Evolutionary conservation across 2,888 invertebrate species (phyloP).

Genomic region (Melanchra persicariae): DNA sequence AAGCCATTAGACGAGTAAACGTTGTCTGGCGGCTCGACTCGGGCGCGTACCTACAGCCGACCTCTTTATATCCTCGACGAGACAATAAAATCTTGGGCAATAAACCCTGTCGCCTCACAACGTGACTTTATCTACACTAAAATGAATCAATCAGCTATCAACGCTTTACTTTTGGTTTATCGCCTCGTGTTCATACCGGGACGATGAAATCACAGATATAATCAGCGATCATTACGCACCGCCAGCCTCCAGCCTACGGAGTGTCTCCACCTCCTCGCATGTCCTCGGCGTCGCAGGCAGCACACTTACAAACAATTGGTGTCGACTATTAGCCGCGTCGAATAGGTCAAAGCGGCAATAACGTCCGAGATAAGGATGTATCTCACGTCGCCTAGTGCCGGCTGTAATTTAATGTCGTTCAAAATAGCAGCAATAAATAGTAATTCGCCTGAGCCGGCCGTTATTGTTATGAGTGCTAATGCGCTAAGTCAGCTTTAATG

Average conservation of each 20-base stretch:
- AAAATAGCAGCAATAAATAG: slow-evolving; percentile 80
- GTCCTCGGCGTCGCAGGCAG: slow-evolving; percentile 48
- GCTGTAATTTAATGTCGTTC: slow-evolving; percentile 76
- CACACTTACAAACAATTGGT: slow-evolving; percentile 70
- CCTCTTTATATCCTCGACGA: slow-evolving; percentile 74
- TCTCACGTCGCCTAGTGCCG: slow-evolving; percentile 64
- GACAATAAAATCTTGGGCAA: slow-evolving; percentile 81
- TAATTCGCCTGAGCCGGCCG: slow-evolving; percentile 76
- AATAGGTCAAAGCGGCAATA: slow-evolving; percentile 77
- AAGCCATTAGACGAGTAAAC: slow-evolving; percentile 68
- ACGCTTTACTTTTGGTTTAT: slow-evolving; percentile 75
- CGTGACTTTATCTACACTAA: slow-evolving; percentile 80
- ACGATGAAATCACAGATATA: slow-evolving; percentile 67
- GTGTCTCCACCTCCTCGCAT: slow-evolving; percentile 52
- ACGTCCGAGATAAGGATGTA: slow-evolving; percentile 71
- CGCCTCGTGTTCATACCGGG: slow-evolving; percentile 67
- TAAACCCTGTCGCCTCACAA: slow-evolving; percentile 75
- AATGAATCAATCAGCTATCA: slow-evolving; percentile 85
- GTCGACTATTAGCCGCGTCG: slow-evolving; percentile 68
- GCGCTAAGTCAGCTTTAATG: slow-evolving; percentile 77
- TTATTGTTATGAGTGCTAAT: slow-evolving; percentile 82
- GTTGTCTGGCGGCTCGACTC: slow-evolving; percentile 43
- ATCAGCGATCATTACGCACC: slow-evolving; percentile 63
- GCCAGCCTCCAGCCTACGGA: slow-evolving; percentile 40
- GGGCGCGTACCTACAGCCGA: slow-evolving; percentile 46